Conservation (phyloP, 2,797 vertebrate species). For the Premnoplex brunnescens region DNA sequence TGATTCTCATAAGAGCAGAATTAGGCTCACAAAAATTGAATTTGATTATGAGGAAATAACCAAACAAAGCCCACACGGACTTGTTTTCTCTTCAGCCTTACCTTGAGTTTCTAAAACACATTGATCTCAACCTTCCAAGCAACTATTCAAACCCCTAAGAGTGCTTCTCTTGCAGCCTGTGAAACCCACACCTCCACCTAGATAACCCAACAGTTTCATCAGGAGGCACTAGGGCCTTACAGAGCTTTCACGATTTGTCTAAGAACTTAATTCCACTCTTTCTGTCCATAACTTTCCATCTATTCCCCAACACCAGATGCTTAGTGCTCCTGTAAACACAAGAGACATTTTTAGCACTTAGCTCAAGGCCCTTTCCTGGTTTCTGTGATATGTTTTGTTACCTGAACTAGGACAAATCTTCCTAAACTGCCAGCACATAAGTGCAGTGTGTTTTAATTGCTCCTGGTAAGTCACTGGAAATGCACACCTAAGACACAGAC, state of each 20-base stretch:
- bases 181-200: neutral
- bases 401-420: neutral
- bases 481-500: accelerated
- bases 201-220: neutral
- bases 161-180: neutral
- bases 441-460: neutral
- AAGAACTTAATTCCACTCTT: neutral
- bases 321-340: neutral
- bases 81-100: neutral
- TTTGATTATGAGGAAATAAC: neutral
- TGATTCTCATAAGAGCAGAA: neutral
- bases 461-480: neutral
- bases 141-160: neutral
- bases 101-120: neutral
- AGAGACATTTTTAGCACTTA: neutral
- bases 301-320: neutral
- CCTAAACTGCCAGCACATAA: neutral
- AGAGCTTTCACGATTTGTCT: neutral
- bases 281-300: neutral
- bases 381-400: neutral
- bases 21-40: neutral
- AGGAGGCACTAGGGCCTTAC: neutral
- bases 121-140: neutral
- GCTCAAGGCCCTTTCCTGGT: neutral
- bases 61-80: neutral